Conservation (phyloP, 2,888 invertebrate species). For the Rutpela maculata region DNA sequence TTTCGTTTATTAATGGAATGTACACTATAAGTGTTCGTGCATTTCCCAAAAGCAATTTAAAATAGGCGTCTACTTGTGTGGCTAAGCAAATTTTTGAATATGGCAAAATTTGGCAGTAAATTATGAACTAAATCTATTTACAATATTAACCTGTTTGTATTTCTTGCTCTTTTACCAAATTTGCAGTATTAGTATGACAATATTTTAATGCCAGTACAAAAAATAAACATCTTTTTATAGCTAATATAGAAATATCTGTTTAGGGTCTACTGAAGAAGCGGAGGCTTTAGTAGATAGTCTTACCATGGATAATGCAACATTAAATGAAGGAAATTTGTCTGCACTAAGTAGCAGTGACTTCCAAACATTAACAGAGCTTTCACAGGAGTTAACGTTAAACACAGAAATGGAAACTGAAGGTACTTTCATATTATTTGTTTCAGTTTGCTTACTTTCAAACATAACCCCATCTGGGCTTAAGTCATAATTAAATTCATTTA, state of each 20-base stretch:
- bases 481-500: not conserved
- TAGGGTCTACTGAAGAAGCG: constrained; percentile 64
- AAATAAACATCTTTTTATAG: not conserved
- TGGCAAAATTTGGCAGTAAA: constrained; percentile 43
- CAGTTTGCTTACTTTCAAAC: constrained; percentile 18
- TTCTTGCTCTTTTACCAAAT: not conserved
- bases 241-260: constrained; percentile 37
- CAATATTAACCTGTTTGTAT: not conserved
- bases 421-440: constrained; percentile 40
- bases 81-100: constrained; percentile 55
- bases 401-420: constrained; percentile 68
- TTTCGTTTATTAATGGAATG: constrained; percentile 5
- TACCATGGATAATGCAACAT: constrained; percentile 62
- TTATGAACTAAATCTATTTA: constrained; percentile 23
- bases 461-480: not conserved
- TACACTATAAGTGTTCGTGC: not conserved
- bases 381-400: constrained; percentile 67
- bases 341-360: constrained; percentile 65
- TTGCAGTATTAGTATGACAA: not conserved
- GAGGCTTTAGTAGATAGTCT: constrained; percentile 65
- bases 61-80: constrained; percentile 60
- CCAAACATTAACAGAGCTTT: constrained; percentile 68
- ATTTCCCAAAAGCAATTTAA: constrained; percentile 41
- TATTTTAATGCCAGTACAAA: not conserved
- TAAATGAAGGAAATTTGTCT: constrained; percentile 62